Evolutionary conservation across 2,113 vertebrate species (phyloP).

Genomic region (Ictalurus furcatus): DNA sequence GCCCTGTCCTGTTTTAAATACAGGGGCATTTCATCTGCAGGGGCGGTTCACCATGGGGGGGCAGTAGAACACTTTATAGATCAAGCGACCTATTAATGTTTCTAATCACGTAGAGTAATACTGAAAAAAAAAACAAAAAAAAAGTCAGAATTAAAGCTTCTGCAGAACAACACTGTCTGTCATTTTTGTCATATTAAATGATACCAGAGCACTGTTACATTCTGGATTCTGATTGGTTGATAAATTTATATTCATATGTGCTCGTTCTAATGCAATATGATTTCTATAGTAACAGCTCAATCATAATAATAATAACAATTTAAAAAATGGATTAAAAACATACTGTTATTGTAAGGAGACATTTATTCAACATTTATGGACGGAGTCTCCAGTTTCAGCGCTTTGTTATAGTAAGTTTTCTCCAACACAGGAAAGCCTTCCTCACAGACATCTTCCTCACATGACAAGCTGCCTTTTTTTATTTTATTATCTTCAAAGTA

Average conservation of each 20-base stretch:
- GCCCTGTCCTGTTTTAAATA: neutral
- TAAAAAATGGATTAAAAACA: neutral
- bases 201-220: neutral
- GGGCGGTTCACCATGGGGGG: neutral
- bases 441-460: neutral
- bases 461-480: too few species aligned
- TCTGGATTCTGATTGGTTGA: neutral
- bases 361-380: neutral
- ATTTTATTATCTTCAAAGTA: too few species aligned
- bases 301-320: neutral
- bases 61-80: conserved; percentile 22
- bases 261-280: neutral
- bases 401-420: neutral
- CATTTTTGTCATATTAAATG: neutral
- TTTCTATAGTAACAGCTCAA: neutral
- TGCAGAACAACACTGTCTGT: neutral
- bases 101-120: too few species aligned
- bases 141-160: neutral
- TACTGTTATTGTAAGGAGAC: neutral
- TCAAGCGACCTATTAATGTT: neutral
- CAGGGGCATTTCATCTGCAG: neutral
- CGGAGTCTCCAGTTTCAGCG: neutral
- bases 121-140: neutral
- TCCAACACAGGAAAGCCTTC: neutral
- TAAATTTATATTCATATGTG: neutral